phyloP scores from a whole-genome alignment of 2,113 vertebrate species.

The Empidonax alnorum region DNA sequence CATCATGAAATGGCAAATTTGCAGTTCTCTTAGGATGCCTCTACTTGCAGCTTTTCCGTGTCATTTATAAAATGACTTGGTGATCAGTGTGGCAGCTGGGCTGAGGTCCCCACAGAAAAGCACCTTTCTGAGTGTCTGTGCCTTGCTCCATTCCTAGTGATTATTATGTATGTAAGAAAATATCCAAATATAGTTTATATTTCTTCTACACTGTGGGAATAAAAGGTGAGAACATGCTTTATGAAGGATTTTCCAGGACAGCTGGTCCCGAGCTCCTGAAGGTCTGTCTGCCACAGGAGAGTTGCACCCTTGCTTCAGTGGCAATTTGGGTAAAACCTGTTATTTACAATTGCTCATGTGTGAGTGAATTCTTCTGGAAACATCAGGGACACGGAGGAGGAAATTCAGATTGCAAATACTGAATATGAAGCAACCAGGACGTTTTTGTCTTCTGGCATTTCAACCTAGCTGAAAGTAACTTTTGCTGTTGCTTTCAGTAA shows the following conservation, averaged over 20 bases:
- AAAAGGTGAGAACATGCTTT: background rate
- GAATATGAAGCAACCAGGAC: background rate
- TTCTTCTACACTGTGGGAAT: rapidly evolving
- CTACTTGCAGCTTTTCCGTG: background rate
- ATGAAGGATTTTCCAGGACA: background rate
- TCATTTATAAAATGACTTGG: background rate
- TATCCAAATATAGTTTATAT: background rate
- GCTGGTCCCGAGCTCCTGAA: background rate
- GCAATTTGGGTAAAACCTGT: background rate
- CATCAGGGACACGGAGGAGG: background rate
- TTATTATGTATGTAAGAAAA: background rate
- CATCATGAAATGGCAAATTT: background rate
- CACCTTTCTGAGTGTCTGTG: background rate
- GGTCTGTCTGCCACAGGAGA: background rate
- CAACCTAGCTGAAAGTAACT: background rate
- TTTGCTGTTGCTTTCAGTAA: background rate
- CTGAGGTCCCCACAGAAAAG: background rate
- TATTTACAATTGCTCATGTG: background rate
- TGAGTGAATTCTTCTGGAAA: background rate
- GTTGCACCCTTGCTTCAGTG: background rate
- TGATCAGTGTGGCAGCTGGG: background rate
- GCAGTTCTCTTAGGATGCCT: background rate
- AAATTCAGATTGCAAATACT: background rate
- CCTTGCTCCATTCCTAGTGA: background rate
- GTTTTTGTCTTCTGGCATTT: background rate